Evolutionary conservation across 2,797 vertebrate species (phyloP), one percentile per base, ranked within the genome.

Genomic region (Alectoris magna): DNA sequence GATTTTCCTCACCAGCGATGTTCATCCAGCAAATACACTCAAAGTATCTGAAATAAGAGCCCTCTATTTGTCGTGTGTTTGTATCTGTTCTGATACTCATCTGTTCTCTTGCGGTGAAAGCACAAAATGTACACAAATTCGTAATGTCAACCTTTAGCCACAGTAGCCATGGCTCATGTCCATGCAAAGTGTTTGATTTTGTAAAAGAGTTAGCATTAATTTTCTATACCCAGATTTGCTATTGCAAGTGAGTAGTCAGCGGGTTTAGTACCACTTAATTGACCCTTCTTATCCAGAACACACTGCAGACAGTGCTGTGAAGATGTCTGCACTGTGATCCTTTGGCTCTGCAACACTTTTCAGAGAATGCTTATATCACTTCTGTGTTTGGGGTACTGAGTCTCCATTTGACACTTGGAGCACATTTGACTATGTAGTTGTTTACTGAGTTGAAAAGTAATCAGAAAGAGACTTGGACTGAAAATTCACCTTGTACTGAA

Each of bases 41-140:
- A 5, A 51, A 88, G 80, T 60, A 90, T 92, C 86, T 88, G 59
- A 93, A 95, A 89, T 74, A 66, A 92, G n/a, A 93, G 84, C 44
- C 44, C 72, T 84, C 76, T n/a, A 48, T 95, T 92, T 95, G 93
- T 93, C 88, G 91, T 62, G 60, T 90, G 81, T 94, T 92, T 96
- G 75, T 91, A 80, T 95, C 75, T 92, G 69, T 91, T 94, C 80
- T 80, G 90, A 88, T 87, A 53, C 64, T 95, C 82, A 88, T 96
- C 90, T 94, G 55, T 93, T 96, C 75, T 77, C 88, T 95, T 95
- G 77, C 90, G 85, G 73, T 91, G 88, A 93, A 93, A 95, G 96
- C 88, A 96, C 60, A 94, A 93, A 95, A 96, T 85, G 86, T 92
- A 93, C 60, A 91, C 75, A 90, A 93, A 93, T 88, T 87, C 83